Evolutionary conservation across 2,888 invertebrate genomes (phyloP).

Genomic region (Latrodectus elegans): DNA sequence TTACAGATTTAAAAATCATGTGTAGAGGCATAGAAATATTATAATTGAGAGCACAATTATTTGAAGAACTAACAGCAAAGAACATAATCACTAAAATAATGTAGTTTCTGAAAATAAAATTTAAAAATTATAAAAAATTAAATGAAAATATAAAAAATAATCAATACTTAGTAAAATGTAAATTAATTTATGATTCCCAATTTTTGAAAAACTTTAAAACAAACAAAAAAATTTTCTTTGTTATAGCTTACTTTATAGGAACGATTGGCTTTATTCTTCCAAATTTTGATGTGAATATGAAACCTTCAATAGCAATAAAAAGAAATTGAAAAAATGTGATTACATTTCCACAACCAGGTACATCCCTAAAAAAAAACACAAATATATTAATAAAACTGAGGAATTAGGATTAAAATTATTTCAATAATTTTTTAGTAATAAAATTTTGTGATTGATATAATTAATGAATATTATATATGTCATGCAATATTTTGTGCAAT

Average conservation of each 20-base stretch:
- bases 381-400: neutral
- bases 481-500: neutral
- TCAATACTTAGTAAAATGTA: no score
- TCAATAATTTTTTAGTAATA: neutral
- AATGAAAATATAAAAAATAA: neutral
- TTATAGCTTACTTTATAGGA: conserved; percentile 78
- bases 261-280: conserved; percentile 83
- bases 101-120: conserved; percentile 81
- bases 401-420: no score
- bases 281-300: conserved; percentile 85
- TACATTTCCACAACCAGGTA: conserved; percentile 93
- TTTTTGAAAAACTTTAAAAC: neutral
- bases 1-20: conserved; percentile 96
- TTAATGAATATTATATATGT: neutral
- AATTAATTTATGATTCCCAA: neutral
- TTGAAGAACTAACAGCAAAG: conserved; percentile 91
- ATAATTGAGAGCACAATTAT: conserved; percentile 96
- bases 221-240: neutral
- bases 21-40: conserved; percentile 98
- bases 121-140: neutral
- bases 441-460: neutral
- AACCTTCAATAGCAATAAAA: conserved; percentile 92
- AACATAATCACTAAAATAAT: conserved; percentile 88
- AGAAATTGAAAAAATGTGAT: conserved; percentile 96
- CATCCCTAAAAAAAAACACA: conserved; percentile 79